phyloP scores from a whole-genome alignment of 2,113 vertebrate species.

The Lasiurus borealis region DNA sequence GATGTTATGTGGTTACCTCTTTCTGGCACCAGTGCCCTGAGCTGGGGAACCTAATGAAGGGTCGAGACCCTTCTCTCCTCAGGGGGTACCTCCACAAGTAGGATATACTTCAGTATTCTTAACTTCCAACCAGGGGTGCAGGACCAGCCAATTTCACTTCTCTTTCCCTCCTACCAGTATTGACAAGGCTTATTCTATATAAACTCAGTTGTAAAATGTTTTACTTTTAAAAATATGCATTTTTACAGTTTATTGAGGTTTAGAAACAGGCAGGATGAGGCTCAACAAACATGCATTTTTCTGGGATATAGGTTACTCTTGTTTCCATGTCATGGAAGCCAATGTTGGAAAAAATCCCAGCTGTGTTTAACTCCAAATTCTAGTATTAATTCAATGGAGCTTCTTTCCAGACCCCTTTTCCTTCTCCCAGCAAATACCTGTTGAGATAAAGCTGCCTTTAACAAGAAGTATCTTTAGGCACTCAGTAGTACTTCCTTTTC shows the following conservation, averaged over 20 bases:
- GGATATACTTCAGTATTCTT: not conserved
- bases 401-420: not conserved
- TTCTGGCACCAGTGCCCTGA: not conserved
- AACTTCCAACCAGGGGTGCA: not conserved
- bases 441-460: conserved; percentile 44
- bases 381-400: conserved; percentile 51
- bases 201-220: not conserved
- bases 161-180: not conserved
- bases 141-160: not conserved
- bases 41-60: not conserved
- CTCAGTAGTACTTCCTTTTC: conserved; percentile 2
- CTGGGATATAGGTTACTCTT: conserved; percentile 28
- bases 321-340: conserved; percentile 33
- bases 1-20: not conserved
- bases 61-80: not conserved
- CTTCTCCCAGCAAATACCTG: not conserved
- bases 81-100: not conserved
- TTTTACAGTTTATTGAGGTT: conserved; percentile 44
- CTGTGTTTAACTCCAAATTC: conserved; percentile 44
- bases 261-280: conserved; percentile 31
- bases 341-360: conserved; percentile 19
- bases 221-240: conserved; percentile 47
- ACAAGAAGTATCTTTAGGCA: not conserved
- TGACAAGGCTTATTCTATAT: not conserved
- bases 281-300: not conserved